phyloP scores from a whole-genome alignment of 2,797 vertebrate genomes.

The Decapterus maruadsi region DNA sequence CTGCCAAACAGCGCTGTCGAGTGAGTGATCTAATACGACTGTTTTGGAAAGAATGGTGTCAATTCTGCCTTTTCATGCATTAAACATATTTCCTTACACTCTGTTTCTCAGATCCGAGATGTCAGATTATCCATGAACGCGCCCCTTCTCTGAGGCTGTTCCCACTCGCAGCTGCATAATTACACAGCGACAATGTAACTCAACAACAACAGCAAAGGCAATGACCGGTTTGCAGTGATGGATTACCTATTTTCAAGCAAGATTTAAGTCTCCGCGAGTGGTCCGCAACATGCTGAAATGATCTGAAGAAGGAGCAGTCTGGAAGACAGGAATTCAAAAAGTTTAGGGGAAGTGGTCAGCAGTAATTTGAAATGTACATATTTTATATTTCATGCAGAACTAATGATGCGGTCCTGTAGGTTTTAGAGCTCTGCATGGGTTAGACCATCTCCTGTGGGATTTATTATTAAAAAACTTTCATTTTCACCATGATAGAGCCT shows the following conservation, averaged over 20 bases:
- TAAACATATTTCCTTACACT: conserved; percentile 7
- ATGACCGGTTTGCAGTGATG: conserved; percentile 58
- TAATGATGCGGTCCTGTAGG: conserved; percentile 42
- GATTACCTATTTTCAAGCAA: conserved; percentile 61
- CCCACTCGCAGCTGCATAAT: conserved; percentile 9
- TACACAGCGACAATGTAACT: conserved; percentile 17
- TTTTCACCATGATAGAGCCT: conserved; percentile 14
- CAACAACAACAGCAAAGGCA: conserved; percentile 51
- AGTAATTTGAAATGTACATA: conserved; percentile 48
- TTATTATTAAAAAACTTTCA: background rate
- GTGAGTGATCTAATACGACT: conserved; percentile 18
- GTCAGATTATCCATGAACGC: conserved; percentile 29
- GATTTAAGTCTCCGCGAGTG: conserved; percentile 45
- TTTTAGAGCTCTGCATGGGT: conserved; percentile 16
- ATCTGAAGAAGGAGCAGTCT: conserved; percentile 26
- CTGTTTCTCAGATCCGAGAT: conserved; percentile 10
- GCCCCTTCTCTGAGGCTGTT: conserved; percentile 13
- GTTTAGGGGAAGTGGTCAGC: conserved; percentile 31
- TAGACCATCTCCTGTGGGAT: background rate
- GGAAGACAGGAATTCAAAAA: conserved; percentile 48
- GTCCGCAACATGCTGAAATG: conserved; percentile 2
- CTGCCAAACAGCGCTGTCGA: conserved; percentile 36
- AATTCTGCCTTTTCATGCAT: background rate
- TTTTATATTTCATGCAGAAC: conserved; percentile 51
- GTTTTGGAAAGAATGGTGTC: conserved; percentile 28